Conservation (phyloP, 2,797 vertebrate genomes). For the Myotis planiceps region DNA sequence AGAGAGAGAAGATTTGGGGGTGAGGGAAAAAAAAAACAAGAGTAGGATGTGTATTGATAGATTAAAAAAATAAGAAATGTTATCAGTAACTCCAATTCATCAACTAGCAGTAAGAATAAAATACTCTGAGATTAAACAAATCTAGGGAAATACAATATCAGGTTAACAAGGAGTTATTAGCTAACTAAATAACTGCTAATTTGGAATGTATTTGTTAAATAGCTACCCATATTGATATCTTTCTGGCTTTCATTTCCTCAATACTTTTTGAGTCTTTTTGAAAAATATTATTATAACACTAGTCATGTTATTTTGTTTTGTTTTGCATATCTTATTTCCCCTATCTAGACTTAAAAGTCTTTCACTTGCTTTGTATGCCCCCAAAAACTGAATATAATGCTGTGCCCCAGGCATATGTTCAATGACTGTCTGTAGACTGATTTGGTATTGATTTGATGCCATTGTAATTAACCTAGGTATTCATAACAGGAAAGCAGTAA, state of each 20-base stretch:
- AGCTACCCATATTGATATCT: background rate
- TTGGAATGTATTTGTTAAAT: background rate
- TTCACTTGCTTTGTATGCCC: background rate
- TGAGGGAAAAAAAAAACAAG: background rate
- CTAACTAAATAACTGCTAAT: background rate
- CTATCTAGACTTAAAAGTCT: background rate
- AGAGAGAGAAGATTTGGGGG: background rate
- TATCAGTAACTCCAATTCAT: background rate
- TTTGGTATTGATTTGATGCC: background rate
- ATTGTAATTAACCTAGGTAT: too few species aligned
- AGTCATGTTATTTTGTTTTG: background rate
- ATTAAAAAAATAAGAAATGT: background rate
- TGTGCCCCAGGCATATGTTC: background rate
- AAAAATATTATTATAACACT: background rate
- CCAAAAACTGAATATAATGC: background rate
- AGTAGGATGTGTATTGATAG: background rate
- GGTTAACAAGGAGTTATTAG: background rate
- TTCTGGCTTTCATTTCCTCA: background rate
- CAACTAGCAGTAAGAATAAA: background rate
- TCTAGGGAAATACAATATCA: background rate
- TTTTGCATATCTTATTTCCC: background rate
- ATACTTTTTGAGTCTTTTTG: background rate
- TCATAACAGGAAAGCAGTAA: too few species aligned
- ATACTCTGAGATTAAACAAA: slow-evolving; percentile 24
- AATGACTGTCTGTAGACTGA: too few species aligned